Evolutionary conservation across 1,140 invertebrate species (phyloP).

Genomic region (Pristionchus pacificus): DNA sequence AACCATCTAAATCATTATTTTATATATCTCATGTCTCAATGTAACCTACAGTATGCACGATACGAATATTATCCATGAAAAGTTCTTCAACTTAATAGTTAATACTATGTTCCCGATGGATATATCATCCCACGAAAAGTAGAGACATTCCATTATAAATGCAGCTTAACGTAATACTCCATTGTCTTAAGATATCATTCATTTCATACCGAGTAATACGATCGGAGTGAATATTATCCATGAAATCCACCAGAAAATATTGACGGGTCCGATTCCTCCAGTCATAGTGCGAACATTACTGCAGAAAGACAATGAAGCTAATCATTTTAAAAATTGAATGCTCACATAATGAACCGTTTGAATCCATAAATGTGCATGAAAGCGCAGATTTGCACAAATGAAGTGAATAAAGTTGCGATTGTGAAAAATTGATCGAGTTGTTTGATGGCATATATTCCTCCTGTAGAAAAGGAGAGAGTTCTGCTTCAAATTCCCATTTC

Average conservation of each 20-base stretch:
- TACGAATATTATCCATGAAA: too few species aligned
- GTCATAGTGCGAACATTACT: constrained; percentile 20
- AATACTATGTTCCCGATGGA: too few species aligned
- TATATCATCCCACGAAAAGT: too few species aligned
- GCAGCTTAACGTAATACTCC: too few species aligned
- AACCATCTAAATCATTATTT: too few species aligned
- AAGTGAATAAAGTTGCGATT: constrained; percentile 14
- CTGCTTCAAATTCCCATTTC: too few species aligned
- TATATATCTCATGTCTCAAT: too few species aligned
- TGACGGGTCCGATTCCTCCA: constrained; percentile 13
- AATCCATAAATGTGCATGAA: constrained; percentile 20
- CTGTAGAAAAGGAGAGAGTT: neutral
- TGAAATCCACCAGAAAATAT: constrained; percentile 20
- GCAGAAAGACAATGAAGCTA: neutral
- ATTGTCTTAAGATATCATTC: too few species aligned
- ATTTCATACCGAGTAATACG: neutral
- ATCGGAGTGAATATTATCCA: constrained; percentile 19
- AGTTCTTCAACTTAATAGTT: too few species aligned
- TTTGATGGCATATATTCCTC: too few species aligned
- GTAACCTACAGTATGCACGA: too few species aligned
- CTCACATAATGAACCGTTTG: constrained; percentile 17
- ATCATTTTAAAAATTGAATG: neutral
- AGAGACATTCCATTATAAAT: too few species aligned
- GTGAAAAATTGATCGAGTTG: constrained; percentile 2
- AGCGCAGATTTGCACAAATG: constrained; percentile 6